These are phyloP conservation scores for Acleris holmiana DNA, from an alignment of 2,888 invertebrate species.

Conservation along the genomic window DNA sequence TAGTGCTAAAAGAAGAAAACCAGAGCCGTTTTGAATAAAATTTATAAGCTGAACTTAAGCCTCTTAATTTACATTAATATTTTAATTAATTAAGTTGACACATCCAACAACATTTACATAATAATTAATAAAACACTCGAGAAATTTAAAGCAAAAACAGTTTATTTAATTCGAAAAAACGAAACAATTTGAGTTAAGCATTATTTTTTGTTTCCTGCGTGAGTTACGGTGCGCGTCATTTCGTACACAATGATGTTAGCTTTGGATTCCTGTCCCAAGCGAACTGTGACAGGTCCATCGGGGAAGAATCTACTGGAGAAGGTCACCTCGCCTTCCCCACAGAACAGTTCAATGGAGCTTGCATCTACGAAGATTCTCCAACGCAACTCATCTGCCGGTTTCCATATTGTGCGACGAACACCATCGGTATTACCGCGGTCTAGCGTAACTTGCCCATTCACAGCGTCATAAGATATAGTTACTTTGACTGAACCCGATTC, in stretches of 20 bases:
- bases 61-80: too few species aligned
- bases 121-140: too few species aligned
- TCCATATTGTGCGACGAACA: slow-evolving; percentile 61
- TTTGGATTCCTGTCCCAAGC: slow-evolving; percentile 6
- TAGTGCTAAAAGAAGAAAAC: too few species aligned
- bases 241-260: slow-evolving; percentile 16
- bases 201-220: slow-evolving; percentile 4
- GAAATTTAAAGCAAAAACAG: too few species aligned
- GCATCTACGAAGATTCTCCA: slow-evolving; percentile 52
- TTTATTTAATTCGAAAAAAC: too few species aligned
- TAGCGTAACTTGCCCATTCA: slow-evolving; percentile 52
- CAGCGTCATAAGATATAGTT: slow-evolving; percentile 53
- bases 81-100: too few species aligned
- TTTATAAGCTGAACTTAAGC: too few species aligned
- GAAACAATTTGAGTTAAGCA: too few species aligned
- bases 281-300: slow-evolving; percentile 38
- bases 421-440: slow-evolving; percentile 67
- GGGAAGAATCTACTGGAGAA: slow-evolving; percentile 48
- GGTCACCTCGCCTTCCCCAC: slow-evolving; percentile 46
- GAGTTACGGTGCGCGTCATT: slow-evolving; percentile 20
- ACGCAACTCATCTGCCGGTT: slow-evolving; percentile 47
- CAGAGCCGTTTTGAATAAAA: too few species aligned
- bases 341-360: slow-evolving; percentile 46
- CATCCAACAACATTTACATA: too few species aligned
- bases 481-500: slow-evolving; percentile 52